phyloP scores from a whole-genome alignment of 1,140 invertebrate species.

The Nasonia giraulti region DNA sequence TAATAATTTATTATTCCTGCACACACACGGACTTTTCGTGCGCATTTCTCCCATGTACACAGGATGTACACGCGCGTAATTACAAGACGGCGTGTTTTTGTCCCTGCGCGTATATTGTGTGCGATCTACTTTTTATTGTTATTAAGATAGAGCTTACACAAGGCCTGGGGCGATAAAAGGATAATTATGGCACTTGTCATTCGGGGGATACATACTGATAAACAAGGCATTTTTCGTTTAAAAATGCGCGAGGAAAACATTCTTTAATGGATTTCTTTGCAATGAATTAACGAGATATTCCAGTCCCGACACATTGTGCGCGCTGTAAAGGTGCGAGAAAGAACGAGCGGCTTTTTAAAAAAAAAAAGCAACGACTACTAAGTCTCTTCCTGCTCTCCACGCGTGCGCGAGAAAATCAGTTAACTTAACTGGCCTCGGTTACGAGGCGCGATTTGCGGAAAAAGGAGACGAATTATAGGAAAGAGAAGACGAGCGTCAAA shows the following conservation, averaged over 20 bases:
- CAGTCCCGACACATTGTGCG: not conserved
- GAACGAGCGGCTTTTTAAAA: too few species aligned
- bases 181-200: not conserved
- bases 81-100: not conserved
- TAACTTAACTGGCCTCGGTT: not conserved
- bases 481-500: not conserved
- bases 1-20: slow-evolving; percentile 27
- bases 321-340: not conserved
- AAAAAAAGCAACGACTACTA: too few species aligned
- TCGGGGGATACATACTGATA: not conserved
- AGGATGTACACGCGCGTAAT: not conserved
- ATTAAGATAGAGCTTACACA: not conserved
- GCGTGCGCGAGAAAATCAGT: not conserved
- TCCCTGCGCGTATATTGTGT: too few species aligned
- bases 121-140: slow-evolving; percentile 29
- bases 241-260: not conserved
- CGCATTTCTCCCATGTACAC: not conserved
- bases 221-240: not conserved
- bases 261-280: not conserved
- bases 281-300: not conserved
- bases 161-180: not conserved
- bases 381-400: not conserved
- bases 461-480: not conserved
- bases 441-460: not conserved
- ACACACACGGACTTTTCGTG: not conserved